Evolutionary conservation across 2,797 vertebrate genomes (phyloP), one percentile per base, ranked within the genome.

Genomic region (Philypnodon macrostomus): DNA sequence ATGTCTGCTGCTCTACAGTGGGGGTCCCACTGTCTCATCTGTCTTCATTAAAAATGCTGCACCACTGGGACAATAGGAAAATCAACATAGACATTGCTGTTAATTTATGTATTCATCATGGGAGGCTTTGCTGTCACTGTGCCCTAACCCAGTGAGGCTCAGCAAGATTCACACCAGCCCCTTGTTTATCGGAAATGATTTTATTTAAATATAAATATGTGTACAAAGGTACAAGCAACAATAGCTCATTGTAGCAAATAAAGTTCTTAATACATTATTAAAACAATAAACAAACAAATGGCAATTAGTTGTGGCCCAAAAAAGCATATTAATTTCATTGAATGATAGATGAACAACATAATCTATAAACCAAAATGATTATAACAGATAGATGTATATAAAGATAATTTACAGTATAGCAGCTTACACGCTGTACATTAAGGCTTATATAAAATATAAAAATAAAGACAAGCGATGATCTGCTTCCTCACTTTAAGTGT

Each of bases 141-240:
- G 68, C 66, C 67, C 18, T 30, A 53, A 58, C 65, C 40, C 53
- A 47, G 8, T 26, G 37, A 63, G 64, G 44, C 57, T 12, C 31
- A 37, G 57, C 46, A 71, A 45, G 52, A 80, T 71, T 67, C 66
- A 81, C 67, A 48, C 36, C 5, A 75, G 41, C 26, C 58, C 33
- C 23, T 46, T 66, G 56, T 81, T 90, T 90, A 88, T 89, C 84
- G 63, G 87, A 92, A 92, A 90, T 90, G 88, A 70, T 87, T 92
- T 92, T 91, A 91, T 91, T 91, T 90, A 89, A 92, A 92, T 92
- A 92, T 92, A 92, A 92, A 92, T 92, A 90, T 91, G 90, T 91
- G 89, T 92, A 92, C 90, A 92, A 92, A 92, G 89, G 87, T 90
- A 91, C 90, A 90, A 90, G 90, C 90, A 88, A 90, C 83, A 78